Base-by-base conservation (phyloP, 2,797 vertebrate genomes). In the Eidolon dupreanum region DNA sequence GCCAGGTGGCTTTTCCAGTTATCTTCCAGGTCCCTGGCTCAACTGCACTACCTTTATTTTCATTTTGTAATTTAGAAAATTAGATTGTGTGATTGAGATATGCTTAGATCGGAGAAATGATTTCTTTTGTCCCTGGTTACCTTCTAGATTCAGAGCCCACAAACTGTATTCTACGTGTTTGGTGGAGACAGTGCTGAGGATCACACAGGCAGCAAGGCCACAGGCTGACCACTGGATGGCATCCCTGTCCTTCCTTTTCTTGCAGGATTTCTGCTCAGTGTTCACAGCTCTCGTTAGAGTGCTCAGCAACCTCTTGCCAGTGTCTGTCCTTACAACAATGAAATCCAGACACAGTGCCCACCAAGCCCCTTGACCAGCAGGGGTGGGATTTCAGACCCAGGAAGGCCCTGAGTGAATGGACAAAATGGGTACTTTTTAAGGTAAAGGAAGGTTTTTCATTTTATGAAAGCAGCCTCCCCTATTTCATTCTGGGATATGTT, bases 211-310 rank as follows among this genome's bases (percentile, higher is more conserved):
- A 31, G 97, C 88, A 95, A 31, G 61, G 86, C 90, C 53, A 2
- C 92, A 5, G n/a, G 59, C 61, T 97, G 93, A 89, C 97, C 97
- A 97, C 97, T 97, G 95, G 97, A 88, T 97, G 97, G 97, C 97
- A 97, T 53, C 93, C 92, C 90, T 96, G 97, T 75, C 89, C 95
- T 98, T 95, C 59, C 82, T 93, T 97, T 97, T 17, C 51, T 12
- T 49, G 36, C 36, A 74, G 24, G 61, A 83, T 89, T 84, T 19
- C 65, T 91, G 88, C 61, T 94, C 36, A 31, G 88, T 15, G 20
- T 77, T 53, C 93, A 63, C 33, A 68, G 77, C 82, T 83, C 68
- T 83, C 26, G 33, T 31, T 74, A 55, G 96, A 88, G 93, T 78
- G 84, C 81, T 96, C 59, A 38, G 90, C 4, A 0, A 88, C 61